These are phyloP conservation scores for Xyliphius kryptos DNA, from an alignment of 2,113 vertebrate species.

Conservation along the genomic window DNA sequence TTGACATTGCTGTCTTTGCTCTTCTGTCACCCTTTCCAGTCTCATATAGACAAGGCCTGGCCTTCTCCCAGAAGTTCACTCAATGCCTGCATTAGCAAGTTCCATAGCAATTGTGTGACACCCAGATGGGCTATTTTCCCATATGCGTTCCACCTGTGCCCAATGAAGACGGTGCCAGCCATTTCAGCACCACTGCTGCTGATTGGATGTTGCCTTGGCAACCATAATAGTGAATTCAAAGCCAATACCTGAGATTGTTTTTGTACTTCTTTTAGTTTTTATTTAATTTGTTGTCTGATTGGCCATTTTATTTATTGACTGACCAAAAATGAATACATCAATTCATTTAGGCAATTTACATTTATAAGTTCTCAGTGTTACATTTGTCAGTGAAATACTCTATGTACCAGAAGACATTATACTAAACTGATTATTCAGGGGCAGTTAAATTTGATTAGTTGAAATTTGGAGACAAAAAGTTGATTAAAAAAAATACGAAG, in stretches of 20 bases:
- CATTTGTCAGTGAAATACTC: constrained; percentile 57
- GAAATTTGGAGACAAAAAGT: too few species aligned
- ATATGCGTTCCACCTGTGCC: constrained; percentile 72
- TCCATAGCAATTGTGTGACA: constrained; percentile 63
- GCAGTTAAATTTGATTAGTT: too few species aligned
- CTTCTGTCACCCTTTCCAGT: constrained; percentile 10
- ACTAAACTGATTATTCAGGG: too few species aligned
- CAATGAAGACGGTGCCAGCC: constrained; percentile 62
- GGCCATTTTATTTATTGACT: too few species aligned
- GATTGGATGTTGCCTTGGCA: constrained; percentile 68
- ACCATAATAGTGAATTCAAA: constrained; percentile 40
- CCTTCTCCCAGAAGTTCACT: constrained; percentile 55
- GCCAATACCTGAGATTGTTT: too few species aligned
- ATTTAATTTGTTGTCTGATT: too few species aligned
- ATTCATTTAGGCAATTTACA: too few species aligned
- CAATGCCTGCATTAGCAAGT: constrained; percentile 67
- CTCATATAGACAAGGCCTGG: constrained; percentile 44
- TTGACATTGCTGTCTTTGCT: constrained; percentile 21
- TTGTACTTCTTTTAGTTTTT: too few species aligned
- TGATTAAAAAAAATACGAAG: too few species aligned
- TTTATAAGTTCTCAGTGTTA: too few species aligned
- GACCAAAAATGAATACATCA: too few species aligned
- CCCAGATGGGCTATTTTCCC: constrained; percentile 65
- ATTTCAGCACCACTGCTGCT: constrained; percentile 55
- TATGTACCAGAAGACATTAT: too few species aligned